Evolutionary conservation across 2,888 invertebrate species (phyloP), one percentile per base, ranked within the genome.

Genomic region (Orthosia cruda): DNA sequence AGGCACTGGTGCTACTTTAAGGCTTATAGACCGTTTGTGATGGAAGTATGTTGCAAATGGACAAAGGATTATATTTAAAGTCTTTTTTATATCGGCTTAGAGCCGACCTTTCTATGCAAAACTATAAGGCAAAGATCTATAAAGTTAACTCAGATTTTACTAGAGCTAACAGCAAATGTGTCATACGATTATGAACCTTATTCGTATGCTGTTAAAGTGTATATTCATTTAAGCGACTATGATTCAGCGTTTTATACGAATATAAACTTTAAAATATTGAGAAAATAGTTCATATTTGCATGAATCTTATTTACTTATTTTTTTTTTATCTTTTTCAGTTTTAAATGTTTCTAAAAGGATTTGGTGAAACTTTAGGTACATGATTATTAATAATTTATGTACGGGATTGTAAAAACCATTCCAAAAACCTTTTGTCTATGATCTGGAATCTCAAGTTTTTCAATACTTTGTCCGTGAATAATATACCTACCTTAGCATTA

Each of bases 1-100:
- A 87, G 49, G 23, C 32, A 0, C 70, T 59, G 62, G 77, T 81
- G 58, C 76, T 81, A 55, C 16, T 18, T 3, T 49, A 62, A 59
- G 58, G 54, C 26, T 71, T 40, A 55, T 13, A 64, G 1, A 40
- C n/a, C 40, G 18, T n/a, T 3, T 47, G 47, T 67, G n/a, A 67
- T 7, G 1, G 67, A 77, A 67, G 67, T 67, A 64, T 72, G 32
- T 77, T 49, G 13, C 18, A 49, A 66, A 55, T 2, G 54, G 82
- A 59, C n/a, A 50, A 20, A 18, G 18, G 32, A 13, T 58, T 4
- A 18, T 49, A 40, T 18, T 40, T 4, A 9, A 40, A 9, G 40
- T 4, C 9, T 40, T 40, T 40, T 40, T 40, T 49, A 18, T 7
- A 40, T 57, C 52, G 2, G 18, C 13, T 45, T 45, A 1, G 5